Base-by-base conservation (phyloP, 2,113 vertebrate genomes). In the Chamaetylas fuelleborni region DNA sequence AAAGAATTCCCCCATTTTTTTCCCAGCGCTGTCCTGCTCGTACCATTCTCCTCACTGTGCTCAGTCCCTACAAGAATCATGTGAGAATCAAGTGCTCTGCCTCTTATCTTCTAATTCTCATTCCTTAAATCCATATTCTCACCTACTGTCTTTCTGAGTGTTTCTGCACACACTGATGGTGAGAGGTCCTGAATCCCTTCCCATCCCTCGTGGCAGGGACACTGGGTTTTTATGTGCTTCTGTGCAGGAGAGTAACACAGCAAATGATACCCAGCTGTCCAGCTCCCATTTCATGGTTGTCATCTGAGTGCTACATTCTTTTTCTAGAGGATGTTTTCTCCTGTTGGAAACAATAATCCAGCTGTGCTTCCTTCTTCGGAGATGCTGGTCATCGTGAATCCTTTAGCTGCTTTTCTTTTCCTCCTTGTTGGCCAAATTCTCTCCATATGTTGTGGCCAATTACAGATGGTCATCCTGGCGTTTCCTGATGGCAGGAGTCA, bases 401-500 rank as follows among this genome's bases (percentile, higher is more conserved):
- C 81, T 74, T 81, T 83, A 70, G 94, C 86, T 86, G 93, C 80
- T 90, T 92, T 90, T 43, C 53, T 85, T 80, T 82, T 83, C 58
- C 66, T 53, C 28, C 18, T 85, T 47, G 42, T 86, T 92, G 95
- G 95, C 84, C 93, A 96, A 91, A 96, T 95, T 86, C 79, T 82
- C 85, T 88, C 95, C 96, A 73, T 71, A 26, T 93, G 97, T 64
- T 64, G n/a, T 47, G 93, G 85, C 95, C 93, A 62, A 79, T 90
- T 87, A 92, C 95, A 93, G 94, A 94, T 95, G 97, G 91, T 96
- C 92, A 73, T 73, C 92, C 61, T 88, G 79, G 48, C 23, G 4
- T 96, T 96, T 96, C 91, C 90, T 88, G 58, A 6, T 94, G 93
- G 84, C 94, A 81, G 90, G 65, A 90, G 74, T 40, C 56, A 31